Conservation (phyloP, 2,797 vertebrate genomes). For the Schizothorax lantsangensis region DNA sequence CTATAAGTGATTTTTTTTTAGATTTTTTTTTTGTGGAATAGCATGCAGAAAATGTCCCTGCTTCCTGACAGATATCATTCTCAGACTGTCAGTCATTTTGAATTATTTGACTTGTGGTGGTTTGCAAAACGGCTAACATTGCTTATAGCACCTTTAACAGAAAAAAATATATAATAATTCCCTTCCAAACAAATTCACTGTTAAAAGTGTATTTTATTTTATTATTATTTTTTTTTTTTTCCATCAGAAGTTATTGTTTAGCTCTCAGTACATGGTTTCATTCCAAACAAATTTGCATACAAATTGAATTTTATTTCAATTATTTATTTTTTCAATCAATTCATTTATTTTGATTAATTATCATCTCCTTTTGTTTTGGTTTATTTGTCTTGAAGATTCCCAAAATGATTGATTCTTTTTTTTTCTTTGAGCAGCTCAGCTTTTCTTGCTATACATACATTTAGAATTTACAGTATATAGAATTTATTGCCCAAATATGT, state of each 20-base stretch:
- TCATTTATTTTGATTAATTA: neutral
- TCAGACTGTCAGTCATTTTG: constrained; percentile 9
- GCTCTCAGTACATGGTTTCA: neutral
- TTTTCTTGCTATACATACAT: constrained; percentile 12
- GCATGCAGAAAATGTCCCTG: constrained; percentile 4
- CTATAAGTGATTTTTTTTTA: neutral
- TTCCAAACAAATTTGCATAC: neutral
- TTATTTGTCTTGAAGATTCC: neutral
- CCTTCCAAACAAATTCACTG: constrained; percentile 22
- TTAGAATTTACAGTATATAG: constrained; percentile 10
- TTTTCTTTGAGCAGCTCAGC: neutral
- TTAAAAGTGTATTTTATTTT: constrained; percentile 9
- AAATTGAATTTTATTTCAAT: neutral
- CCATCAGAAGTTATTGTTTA: neutral
- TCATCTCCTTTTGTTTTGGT: neutral
- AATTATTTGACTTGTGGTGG: neutral
- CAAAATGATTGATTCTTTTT: neutral
- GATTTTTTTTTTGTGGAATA: constrained; percentile 6
- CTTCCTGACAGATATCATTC: constrained; percentile 12
- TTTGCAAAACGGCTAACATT: neutral
- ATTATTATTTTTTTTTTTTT: neutral
- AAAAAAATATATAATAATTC: neutral
- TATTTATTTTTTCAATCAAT: neutral
- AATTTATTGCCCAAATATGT: constrained; percentile 24
- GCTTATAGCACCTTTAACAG: neutral